Evolutionary conservation across 2,888 invertebrate genomes (phyloP), one percentile per base, ranked within the genome.

Genomic region (Drosophila neonasuta): DNA sequence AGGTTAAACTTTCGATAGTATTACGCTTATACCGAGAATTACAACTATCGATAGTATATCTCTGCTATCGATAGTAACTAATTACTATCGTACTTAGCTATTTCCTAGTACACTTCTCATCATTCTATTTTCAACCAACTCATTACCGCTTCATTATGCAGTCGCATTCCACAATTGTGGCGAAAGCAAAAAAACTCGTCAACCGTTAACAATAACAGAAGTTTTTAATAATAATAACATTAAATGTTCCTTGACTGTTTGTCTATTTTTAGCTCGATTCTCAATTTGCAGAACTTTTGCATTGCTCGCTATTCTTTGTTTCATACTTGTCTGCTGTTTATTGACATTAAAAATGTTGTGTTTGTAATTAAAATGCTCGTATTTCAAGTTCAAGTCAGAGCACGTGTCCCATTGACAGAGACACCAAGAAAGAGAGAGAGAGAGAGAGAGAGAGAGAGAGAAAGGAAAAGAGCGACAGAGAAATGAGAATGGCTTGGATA

Each of bases 361-460:
- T 66, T 74, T 71, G 61, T 56, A 77, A 73, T 80, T 80, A 80
- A 82, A 85, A 49, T 62, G 58, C 42, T 64, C 61, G 61, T 70
- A 66, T 78, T 84, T 81, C 80, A 81, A 81, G 80, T 81, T 81
- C 80, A 81, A 78, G 63, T 63, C 66, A 52, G 74, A 71, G 80
- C 83, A 80, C 83, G 80, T 77, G 79, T 45, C 50, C 44, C 11
- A 46, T n/a, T 10, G 56, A 15, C 41, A 9, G 13, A 50, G 4
- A 7, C 3, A 32, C 32, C 7, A 17, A 42, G 10, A 39, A 42
- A 56, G 10, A 30, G 44, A 51, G 44, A 32, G 44, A 32, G 39
- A n/a, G n/a, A n/a, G n/a, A n/a, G n/a, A n/a, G n/a, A n/a, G n/a
- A n/a, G n/a, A n/a, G n/a, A n/a, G n/a, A n/a, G n/a, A n/a, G n/a